Percentiles rank a stretch among this genome's conserved stretches.
These are phyloP conservation scores for Pecten maximus DNA, from an alignment of 2,888 invertebrate genomes.

Conservation along the genomic window DNA sequence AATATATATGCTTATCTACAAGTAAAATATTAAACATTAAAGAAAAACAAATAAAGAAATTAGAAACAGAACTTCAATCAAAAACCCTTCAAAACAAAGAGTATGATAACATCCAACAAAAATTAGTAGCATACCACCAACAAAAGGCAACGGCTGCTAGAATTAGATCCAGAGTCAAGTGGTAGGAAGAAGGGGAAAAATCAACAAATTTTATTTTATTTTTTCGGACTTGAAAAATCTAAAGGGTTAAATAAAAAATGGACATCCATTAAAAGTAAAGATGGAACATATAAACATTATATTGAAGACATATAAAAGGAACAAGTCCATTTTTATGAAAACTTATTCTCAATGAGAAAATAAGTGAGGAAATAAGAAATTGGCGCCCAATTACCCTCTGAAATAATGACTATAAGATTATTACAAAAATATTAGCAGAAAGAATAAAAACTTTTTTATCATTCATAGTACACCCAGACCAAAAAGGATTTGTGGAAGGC, in stretches of 20 bases:
- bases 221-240: not conserved
- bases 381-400: not conserved
- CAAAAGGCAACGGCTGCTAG: not conserved
- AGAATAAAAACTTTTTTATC: slow-evolving; percentile 4
- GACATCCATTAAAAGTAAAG: not conserved
- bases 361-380: not conserved
- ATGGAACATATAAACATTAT: not conserved
- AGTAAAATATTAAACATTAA: not conserved
- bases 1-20: not conserved
- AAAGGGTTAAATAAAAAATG: not conserved
- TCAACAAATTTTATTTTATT: not conserved
- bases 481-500: slow-evolving; percentile 36
- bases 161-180: not conserved
- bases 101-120: not conserved
- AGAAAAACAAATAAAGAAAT: not conserved
- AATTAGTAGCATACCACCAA: not conserved
- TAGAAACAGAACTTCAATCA: not conserved
- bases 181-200: not conserved
- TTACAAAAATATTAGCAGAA: not conserved
- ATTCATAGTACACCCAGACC: slow-evolving; percentile 19
- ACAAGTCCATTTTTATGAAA: not conserved
- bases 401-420: slow-evolving; percentile 38
- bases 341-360: not conserved
- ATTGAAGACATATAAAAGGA: not conserved
- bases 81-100: not conserved